Base-by-base conservation (phyloP, 2,797 vertebrate species). In the Nannoperca obscura region DNA sequence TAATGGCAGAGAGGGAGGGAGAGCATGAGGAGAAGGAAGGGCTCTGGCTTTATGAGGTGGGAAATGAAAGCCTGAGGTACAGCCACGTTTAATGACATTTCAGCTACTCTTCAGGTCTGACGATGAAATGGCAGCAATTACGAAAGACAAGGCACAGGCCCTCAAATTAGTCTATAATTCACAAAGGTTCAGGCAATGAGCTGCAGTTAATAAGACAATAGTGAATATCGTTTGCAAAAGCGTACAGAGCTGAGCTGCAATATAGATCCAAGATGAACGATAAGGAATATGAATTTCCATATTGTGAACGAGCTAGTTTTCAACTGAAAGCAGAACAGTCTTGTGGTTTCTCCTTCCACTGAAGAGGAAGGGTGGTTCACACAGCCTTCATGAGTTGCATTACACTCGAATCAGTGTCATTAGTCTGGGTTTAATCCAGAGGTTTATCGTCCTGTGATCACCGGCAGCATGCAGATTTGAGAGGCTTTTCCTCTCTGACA, bases 51-150 rank as follows among this genome's bases (percentile, higher is more conserved):
- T 85, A 90, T 91, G 85, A 87, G 82, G 82, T 75, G 58, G 65
- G 70, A 86, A 85, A 86, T 86, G 77, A 87, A 87, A 76, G 68
- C 77, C 83, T 76, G 83, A 85, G 72, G 82, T 71, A 86, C 49
- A 73, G 81, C 74, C 81, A 74, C 77, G 66, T 74, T 81, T 90
- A 89, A 90, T 89, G 84, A 87, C 84, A 83, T 86, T 79, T 89
- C 80, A 71, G 77, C 81, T 61, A 75, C 63, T 82, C 74, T 74
- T 86, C 80, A 76, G 75, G 73, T 80, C 71, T 52, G 72, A 82
- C 65, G 27, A 66, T 59, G 81, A 88, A 89, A 91, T 72, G 80
- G 81, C 78, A 76, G 88, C 81, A 89, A 88, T 92, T 87, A 90
- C 42, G 52, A 71, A 80, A 85, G 92, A 88, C 81, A 86, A 80